Evolutionary conservation across 2,797 vertebrate species (phyloP).

Genomic region (Macropus fuliginosus): DNA sequence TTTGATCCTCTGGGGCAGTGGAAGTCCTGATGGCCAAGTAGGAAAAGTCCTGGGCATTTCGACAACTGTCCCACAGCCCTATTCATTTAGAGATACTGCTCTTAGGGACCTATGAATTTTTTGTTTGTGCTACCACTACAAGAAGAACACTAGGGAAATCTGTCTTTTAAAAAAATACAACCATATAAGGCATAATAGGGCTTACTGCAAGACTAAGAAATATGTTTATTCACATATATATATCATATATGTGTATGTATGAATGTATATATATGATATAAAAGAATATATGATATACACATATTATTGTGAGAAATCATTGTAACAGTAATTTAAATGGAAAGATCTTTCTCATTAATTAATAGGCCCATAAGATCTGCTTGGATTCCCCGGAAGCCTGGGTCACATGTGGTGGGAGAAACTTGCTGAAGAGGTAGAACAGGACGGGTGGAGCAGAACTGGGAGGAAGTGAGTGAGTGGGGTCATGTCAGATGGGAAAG

Average conservation of each 20-base stretch:
- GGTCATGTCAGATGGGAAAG: too few relatives aligned
- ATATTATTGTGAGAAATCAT: not conserved
- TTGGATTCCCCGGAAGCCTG: too few relatives aligned
- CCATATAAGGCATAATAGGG: not conserved
- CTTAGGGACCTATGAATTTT: not conserved
- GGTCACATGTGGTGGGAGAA: too few relatives aligned
- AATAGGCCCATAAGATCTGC: too few relatives aligned
- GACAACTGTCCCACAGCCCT: not conserved
- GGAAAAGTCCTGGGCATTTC: not conserved
- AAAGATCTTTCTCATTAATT: too few relatives aligned
- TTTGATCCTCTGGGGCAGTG: not conserved
- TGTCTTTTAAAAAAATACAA: not conserved
- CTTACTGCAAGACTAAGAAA: not conserved
- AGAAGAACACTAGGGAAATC: not conserved
- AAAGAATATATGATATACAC: not conserved
- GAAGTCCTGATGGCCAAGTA: not conserved
- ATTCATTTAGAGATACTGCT: not conserved
- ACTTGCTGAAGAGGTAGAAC: too few relatives aligned
- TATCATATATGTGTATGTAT: not conserved
- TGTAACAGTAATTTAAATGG: too few relatives aligned
- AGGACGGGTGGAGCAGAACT: too few relatives aligned
- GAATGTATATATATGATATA: not conserved
- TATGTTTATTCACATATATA: too few relatives aligned
- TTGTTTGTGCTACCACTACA: not conserved
- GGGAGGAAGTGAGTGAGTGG: too few relatives aligned